Evolutionary conservation across 2,888 invertebrate genomes (phyloP).

Genomic region (Chrysodeixis includens): DNA sequence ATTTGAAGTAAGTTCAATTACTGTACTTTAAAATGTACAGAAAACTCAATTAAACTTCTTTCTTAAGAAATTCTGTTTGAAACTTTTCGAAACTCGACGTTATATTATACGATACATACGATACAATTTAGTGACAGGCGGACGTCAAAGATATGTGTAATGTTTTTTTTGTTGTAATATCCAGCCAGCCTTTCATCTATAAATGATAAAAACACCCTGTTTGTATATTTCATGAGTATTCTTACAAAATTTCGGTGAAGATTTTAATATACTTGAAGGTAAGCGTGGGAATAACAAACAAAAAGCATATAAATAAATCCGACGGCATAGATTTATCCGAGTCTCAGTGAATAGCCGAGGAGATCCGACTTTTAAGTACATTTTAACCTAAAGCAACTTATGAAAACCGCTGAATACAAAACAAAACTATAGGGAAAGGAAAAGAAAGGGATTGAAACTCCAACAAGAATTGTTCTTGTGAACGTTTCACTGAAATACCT

Average conservation of each 20-base stretch:
- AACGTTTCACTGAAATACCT: conserved; percentile 35
- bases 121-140: conserved; percentile 1
- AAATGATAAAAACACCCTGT: no score
- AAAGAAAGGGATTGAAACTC: conserved; percentile 52
- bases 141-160: neutral
- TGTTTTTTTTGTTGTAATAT: neutral
- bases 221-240: no score
- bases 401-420: conserved; percentile 52
- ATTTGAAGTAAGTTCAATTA: neutral
- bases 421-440: conserved; percentile 41
- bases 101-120: neutral
- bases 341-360: conserved; percentile 49
- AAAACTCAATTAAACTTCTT: conserved; percentile 1
- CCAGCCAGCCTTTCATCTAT: neutral
- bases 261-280: no score
- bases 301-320: conserved; percentile 49
- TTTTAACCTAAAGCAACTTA: conserved; percentile 49
- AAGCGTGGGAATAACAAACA: conserved; percentile 41
- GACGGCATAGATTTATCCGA: conserved; percentile 51
- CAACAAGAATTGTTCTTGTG: conserved; percentile 45
- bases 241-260: no score
- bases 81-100: neutral
- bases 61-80: neutral
- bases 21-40: neutral
- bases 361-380: conserved; percentile 54